phyloP scores from a whole-genome alignment of 2,113 vertebrate species.

The Proterorhinus semilunaris region DNA sequence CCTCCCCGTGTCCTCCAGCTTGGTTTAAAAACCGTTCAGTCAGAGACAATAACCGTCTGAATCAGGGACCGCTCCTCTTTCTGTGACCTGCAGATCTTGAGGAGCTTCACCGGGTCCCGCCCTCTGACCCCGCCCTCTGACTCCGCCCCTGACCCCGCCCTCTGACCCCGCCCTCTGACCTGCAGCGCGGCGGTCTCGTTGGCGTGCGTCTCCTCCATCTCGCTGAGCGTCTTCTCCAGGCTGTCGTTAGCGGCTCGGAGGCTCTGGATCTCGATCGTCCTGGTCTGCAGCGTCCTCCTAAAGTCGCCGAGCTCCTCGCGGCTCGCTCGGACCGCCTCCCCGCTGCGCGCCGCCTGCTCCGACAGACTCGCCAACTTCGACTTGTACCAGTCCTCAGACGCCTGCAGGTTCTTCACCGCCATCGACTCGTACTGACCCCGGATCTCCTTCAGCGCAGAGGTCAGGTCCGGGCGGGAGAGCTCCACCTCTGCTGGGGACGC shows the following conservation, averaged over 20 bases:
- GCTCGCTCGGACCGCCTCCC: conserved; percentile 84
- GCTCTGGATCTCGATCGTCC: conserved; percentile 86
- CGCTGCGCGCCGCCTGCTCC: conserved; percentile 85
- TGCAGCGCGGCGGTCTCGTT: conserved; percentile 81
- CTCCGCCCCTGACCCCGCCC: too few species aligned
- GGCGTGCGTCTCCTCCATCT: conserved; percentile 85
- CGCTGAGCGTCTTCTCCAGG: conserved; percentile 86
- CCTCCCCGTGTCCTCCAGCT: too few species aligned
- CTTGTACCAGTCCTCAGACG: conserved; percentile 91
- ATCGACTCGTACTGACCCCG: conserved; percentile 85
- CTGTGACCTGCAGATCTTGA: too few species aligned
- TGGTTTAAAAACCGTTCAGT: too few species aligned
- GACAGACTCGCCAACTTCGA: conserved; percentile 83
- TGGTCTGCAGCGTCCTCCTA: conserved; percentile 89
- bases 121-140: too few species aligned
- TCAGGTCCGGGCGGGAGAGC: conserved; percentile 81
- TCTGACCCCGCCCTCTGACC: conserved; percentile 61
- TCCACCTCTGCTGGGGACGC: conserved; percentile 78
- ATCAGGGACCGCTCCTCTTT: too few species aligned
- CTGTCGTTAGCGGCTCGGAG: conserved; percentile 87
- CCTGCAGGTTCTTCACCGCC: conserved; percentile 87
- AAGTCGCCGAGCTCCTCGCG: conserved; percentile 88
- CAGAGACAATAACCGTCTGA: too few species aligned
- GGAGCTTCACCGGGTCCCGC: too few species aligned
- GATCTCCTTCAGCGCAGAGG: conserved; percentile 86